These are phyloP conservation scores for Eupithecia exiguata DNA, from an alignment of 2,888 invertebrate genomes.

Conservation along the genomic window DNA sequence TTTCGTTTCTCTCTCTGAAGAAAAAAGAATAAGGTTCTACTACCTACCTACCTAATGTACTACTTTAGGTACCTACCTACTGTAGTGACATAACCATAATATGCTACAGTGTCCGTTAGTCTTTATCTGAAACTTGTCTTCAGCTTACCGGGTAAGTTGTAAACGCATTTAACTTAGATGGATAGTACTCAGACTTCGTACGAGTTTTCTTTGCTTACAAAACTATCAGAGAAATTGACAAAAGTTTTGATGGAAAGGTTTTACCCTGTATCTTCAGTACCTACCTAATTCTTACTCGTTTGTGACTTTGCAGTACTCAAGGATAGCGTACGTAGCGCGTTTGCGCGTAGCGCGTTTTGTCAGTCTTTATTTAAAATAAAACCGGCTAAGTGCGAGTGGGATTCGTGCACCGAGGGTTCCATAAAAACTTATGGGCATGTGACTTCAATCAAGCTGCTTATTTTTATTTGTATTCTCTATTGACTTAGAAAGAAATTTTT, in stretches of 20 bases:
- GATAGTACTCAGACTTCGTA: constrained; percentile 63
- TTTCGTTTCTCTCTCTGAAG: too few species aligned
- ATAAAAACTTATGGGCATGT: not conserved
- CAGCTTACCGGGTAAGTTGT: constrained; percentile 50
- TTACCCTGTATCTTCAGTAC: not conserved
- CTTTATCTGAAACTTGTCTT: constrained; percentile 49
- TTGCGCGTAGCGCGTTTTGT: too few species aligned
- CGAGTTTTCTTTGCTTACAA: constrained; percentile 47
- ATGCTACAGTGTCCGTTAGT: not conserved
- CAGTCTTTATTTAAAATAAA: too few species aligned
- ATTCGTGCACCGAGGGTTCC: not conserved
- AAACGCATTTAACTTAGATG: constrained; percentile 70
- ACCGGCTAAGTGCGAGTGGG: not conserved
- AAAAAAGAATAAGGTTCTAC: too few species aligned
- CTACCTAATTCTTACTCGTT: not conserved
- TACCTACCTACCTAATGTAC: too few species aligned
- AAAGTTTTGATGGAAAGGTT: constrained; percentile 40
- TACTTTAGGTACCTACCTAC: too few species aligned
- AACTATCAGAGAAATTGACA: constrained; percentile 35
- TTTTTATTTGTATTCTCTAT: too few species aligned
- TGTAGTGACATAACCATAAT: too few species aligned
- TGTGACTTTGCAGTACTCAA: not conserved
- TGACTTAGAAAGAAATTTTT: too few species aligned
- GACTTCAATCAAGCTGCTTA: too few species aligned
- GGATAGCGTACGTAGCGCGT: too few species aligned